phyloP scores from a whole-genome alignment of 2,888 invertebrate genomes.

The Platycheirus albimanus region DNA sequence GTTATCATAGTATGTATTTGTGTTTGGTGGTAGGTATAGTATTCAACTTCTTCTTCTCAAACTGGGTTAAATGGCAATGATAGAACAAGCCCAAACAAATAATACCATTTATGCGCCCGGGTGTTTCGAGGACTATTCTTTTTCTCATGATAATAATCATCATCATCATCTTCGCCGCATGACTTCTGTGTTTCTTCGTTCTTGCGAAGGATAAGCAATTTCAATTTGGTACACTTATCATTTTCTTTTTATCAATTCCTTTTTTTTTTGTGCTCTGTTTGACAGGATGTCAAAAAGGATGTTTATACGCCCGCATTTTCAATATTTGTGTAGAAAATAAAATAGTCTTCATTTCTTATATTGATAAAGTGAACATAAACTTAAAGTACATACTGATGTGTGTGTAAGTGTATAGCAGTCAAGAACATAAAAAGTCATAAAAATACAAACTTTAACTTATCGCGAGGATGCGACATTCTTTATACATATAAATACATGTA shows the following conservation, averaged over 20 bases:
- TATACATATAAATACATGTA: conserved; percentile 6
- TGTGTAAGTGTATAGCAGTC: too few species aligned
- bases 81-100: conserved; percentile 53
- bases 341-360: conserved; percentile 37
- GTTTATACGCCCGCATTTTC: conserved; percentile 60
- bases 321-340: conserved; percentile 59
- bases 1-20: background rate
- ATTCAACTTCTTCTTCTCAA: background rate
- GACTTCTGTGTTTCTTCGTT: conserved; percentile 36
- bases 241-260: background rate
- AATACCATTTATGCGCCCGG: conserved; percentile 59
- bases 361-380: conserved; percentile 30
- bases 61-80: conserved; percentile 40
- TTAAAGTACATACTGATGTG: conserved; percentile 14
- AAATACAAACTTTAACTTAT: conserved; percentile 1
- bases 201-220: conserved; percentile 47
- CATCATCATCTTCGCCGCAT: conserved; percentile 40
- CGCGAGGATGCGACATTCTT: conserved; percentile 8
- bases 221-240: conserved; percentile 55
- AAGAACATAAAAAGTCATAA: too few species aligned
- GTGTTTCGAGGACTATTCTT: conserved; percentile 54
- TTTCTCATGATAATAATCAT: conserved; percentile 31
- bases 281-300: conserved; percentile 60
- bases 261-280: background rate
- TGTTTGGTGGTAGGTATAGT: too few species aligned